These are phyloP conservation scores for Platerodrilus igneus DNA, from an alignment of 2,888 invertebrate genomes.

Conservation along the genomic window DNA sequence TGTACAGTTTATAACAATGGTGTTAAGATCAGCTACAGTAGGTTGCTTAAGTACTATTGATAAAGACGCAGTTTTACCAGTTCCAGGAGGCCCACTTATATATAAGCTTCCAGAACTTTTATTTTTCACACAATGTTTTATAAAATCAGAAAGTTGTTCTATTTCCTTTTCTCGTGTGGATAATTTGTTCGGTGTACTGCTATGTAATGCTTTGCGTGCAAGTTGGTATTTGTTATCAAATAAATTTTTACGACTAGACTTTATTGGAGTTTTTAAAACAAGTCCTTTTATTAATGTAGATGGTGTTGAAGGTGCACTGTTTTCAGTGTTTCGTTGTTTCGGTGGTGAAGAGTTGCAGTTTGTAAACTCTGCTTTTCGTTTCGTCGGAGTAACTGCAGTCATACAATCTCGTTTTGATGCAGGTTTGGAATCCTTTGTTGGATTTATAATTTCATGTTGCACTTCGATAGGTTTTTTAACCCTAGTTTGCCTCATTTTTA, in stretches of 20 bases:
- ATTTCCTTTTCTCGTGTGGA: conserved; percentile 81
- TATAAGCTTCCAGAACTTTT: conserved; percentile 78
- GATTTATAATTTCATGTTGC: too few species aligned
- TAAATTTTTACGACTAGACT: conserved; percentile 25
- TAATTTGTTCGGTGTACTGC: conserved; percentile 43
- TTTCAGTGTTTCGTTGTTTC: conserved; percentile 36
- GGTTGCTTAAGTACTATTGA: conserved; percentile 65
- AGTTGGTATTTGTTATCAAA: conserved; percentile 34
- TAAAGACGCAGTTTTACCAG: conserved; percentile 91
- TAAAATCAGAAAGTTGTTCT: conserved; percentile 61
- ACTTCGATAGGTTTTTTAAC: too few species aligned
- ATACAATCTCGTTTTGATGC: too few species aligned
- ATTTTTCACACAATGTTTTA: conserved; percentile 60
- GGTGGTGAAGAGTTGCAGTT: conserved; percentile 36
- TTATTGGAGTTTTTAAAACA: conserved; percentile 31
- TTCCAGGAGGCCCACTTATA: conserved; percentile 95
- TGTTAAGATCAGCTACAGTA: conserved; percentile 52
- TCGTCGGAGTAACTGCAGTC: conserved; percentile 11
- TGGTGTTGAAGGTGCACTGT: conserved; percentile 30
- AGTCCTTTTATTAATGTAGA: conserved; percentile 36
- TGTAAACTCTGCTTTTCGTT: conserved; percentile 16
- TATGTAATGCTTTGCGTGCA: conserved; percentile 45
- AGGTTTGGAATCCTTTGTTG: too few species aligned
- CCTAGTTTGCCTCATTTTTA: too few species aligned
- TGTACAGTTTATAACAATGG: conserved; percentile 83